A percentile compares a stretch with the other conserved stretches of the same genome.
phyloP scores from a whole-genome alignment of 2,888 invertebrate genomes.

The Ormyrus rosae region DNA sequence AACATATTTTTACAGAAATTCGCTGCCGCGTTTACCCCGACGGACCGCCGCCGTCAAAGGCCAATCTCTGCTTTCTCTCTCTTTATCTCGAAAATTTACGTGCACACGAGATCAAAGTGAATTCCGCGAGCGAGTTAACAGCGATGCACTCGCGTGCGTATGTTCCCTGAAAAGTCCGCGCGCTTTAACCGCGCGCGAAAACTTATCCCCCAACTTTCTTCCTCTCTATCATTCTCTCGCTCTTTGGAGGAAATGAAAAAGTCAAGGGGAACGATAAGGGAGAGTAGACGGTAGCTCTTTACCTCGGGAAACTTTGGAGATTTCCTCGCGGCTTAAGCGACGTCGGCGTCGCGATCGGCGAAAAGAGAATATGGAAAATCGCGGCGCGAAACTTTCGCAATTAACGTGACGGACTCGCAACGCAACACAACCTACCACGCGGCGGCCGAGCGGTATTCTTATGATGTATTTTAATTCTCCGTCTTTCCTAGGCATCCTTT shows the following conservation, averaged over 20 bases:
- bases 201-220: conserved; percentile 23
- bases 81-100: conserved; percentile 16
- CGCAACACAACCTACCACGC: background rate
- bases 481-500: conserved; percentile 1
- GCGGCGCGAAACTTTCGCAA: conserved; percentile 60
- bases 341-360: conserved; percentile 20
- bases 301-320: conserved; percentile 40
- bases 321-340: conserved; percentile 41
- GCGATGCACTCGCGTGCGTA: no score
- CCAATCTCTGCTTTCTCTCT: no score
- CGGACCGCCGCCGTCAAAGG: conserved; percentile 11
- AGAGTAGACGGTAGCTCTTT: background rate
- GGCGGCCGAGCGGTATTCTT: conserved; percentile 13
- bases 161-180: background rate
- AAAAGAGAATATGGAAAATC: conserved; percentile 49
- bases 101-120: conserved; percentile 36
- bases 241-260: conserved; percentile 49
- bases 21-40: no score
- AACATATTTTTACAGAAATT: no score
- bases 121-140: conserved; percentile 16
- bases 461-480: conserved; percentile 41
- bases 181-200: conserved; percentile 35
- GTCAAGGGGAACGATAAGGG: conserved; percentile 25
- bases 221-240: conserved; percentile 4
- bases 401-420: conserved; percentile 57